Conservation (phyloP, 2,888 invertebrate genomes). For the Sceliomorpha sp. region DNA sequence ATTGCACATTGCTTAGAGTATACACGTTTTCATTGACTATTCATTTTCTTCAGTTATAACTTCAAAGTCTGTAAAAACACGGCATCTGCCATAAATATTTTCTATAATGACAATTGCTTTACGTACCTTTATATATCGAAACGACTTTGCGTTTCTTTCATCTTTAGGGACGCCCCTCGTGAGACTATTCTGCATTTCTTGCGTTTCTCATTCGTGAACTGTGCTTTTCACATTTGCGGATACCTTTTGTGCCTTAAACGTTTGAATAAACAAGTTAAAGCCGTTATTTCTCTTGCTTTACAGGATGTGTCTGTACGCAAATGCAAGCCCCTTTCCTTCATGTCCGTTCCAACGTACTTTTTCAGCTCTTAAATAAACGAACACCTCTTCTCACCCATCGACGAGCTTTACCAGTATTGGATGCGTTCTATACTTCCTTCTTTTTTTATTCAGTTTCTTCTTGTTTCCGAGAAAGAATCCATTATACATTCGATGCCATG, state of each 20-base stretch:
- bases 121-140: background rate
- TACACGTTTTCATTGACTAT: no score
- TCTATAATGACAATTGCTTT: conserved; percentile 61
- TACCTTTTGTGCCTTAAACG: conserved; percentile 7
- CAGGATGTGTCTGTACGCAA: conserved; percentile 45
- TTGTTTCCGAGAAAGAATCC: conserved; percentile 26
- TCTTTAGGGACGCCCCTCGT: conserved; percentile 18
- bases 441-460: conserved; percentile 29
- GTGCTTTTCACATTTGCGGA: conserved; percentile 18
- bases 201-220: conserved; percentile 16
- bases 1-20: no score
- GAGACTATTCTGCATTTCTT: conserved; percentile 9
- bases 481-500: conserved; percentile 33
- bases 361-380: conserved; percentile 52
- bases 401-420: conserved; percentile 35
- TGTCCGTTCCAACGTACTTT: conserved; percentile 35
- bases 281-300: conserved; percentile 45
- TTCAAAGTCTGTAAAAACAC: no score
- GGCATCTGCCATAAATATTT: conserved; percentile 67
- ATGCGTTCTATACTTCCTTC: conserved; percentile 25
- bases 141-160: conserved; percentile 26
- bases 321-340: conserved; percentile 26
- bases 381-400: conserved; percentile 42
- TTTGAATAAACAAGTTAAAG: conserved; percentile 46
- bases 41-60: no score